Evolutionary conservation across 37 sponge, comb jelly and placozoan species (phyloP), one percentile per base, ranked within the genome.

Genomic region (Chondrilla cf. caribensis): DNA sequence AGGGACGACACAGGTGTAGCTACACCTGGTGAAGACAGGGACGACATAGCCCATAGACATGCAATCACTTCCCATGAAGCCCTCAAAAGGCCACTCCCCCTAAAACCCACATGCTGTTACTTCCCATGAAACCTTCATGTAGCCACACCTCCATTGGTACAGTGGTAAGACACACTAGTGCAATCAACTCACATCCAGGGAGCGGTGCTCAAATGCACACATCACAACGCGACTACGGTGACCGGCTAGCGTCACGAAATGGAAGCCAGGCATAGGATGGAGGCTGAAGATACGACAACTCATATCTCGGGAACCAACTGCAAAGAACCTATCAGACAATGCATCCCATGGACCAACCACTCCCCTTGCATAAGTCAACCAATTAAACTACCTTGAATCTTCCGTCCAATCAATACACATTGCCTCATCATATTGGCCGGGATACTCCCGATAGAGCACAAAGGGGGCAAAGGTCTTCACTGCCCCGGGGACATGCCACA

Each of bases 351-450:
- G n/a, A n/a, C n/a, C n/a, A n/a, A n/a, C n/a, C n/a, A n/a, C n/a
- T n/a, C n/a, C n/a, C n/a, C n/a, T n/a, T n/a, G n/a, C n/a, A n/a
- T n/a, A n/a, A n/a, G n/a, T n/a, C n/a, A n/a, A n/a, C n/a, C n/a
- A n/a, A n/a, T n/a, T n/a, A n/a, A n/a, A n/a, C n/a, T 78, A 91
- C 97, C 84, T 83, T 15, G 95, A 94, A 80, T 97, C 95, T 60
- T 81, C 85, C 1, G 93, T 92, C 97, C 97, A 97, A 65, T 92
- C 90, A 22, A 97, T 82, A 70, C 94, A 91, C 17, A 70, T 81
- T 2, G 90, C 84, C 43, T 99, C 93, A 84, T 96, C 97, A 77
- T 94, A 94, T 64, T 94, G 95, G 7, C 91, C 95, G 5, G 97
- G 93, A 85, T 79, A 96, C 9, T 82, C 58, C 19, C 87, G 82